Conservation (phyloP, 1,140 invertebrate species). For the Drosophila sulfurigaster region DNA sequence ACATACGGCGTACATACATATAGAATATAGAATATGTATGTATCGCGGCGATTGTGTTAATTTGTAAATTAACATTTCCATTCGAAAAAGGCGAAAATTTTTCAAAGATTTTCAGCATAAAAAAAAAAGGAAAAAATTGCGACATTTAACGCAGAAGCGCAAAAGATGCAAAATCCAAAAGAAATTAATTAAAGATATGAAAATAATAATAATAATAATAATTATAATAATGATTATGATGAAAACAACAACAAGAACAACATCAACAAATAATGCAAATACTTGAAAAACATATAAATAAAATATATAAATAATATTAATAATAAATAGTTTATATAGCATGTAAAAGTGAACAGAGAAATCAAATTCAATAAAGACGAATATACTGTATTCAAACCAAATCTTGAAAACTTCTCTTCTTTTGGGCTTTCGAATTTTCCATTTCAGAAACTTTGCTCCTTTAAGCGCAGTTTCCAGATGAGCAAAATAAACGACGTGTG, state of each 20-base stretch:
- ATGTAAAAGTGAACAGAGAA: conserved; percentile 82
- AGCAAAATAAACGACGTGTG: too few species aligned
- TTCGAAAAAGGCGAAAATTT: conserved; percentile 42
- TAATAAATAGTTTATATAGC: conserved; percentile 80
- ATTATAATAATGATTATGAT: conserved; percentile 5
- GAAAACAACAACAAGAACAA: background rate
- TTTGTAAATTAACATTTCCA: conserved; percentile 55
- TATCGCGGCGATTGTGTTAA: conserved; percentile 31
- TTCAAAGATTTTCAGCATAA: conserved; percentile 26
- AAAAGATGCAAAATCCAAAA: conserved; percentile 18
- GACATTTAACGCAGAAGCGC: conserved; percentile 20
- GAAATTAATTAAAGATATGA: background rate
- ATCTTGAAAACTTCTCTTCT: background rate
- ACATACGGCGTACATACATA: too few species aligned
- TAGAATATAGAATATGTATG: conserved; percentile 12
- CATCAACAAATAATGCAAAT: conserved; percentile 43
- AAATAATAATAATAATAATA: conserved; percentile 13
- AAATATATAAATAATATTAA: conserved; percentile 73
- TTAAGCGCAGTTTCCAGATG: too few species aligned
- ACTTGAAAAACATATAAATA: conserved; percentile 60
- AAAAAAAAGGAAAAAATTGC: conserved; percentile 2
- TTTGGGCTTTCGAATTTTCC: too few species aligned
- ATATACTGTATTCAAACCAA: conserved; percentile 79
- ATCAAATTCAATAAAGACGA: conserved; percentile 83
- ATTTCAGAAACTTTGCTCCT: background rate